Evolutionary conservation across 2,888 invertebrate species (phyloP), one percentile per base, ranked within the genome.

Genomic region (Drosophila tanythrix): DNA sequence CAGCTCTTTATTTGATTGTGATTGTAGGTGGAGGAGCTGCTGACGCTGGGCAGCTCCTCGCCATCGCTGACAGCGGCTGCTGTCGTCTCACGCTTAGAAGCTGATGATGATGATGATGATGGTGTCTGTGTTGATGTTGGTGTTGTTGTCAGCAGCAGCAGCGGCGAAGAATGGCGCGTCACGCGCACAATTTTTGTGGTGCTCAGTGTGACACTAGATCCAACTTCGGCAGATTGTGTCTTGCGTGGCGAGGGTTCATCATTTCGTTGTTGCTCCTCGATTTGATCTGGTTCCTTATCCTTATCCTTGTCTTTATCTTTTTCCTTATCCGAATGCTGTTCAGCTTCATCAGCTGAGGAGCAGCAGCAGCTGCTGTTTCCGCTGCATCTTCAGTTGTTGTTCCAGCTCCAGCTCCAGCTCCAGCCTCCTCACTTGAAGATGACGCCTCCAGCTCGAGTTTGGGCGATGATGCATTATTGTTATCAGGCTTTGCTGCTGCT

Each of bases 101-200:
- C 52, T 31, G 50, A 15, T 50, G 27, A 5, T 18, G 27, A 6
- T n/a, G 40, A 21, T 48, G 27, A 2, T 10, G n/a, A 15, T 7
- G 46, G 0, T 18, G 55, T 36, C 33, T 33, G 33, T 18, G 36
- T 15, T 55, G 25, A 10, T 35, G 31, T 25, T 25, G 48, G 21
- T 48, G 50, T 50, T 8, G 70, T 73, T 25, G 77, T 74, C 11
- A 87, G 79, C 36, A 80, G 35, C 18, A 83, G 60, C 29, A 88
- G 70, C 2, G 91, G 89, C 33, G 92, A 91, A 7, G 92, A 92
- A 63, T 85, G 91, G 5, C 92, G 81, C 29, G 91, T 91, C 29
- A 91, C 57, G 38, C 90, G 82, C 29, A 87, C 29, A 33, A 57
- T 66, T 74, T 66, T 87, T 80, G 8, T 31, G 31, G 65, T 38